Conservation (phyloP, 2,113 vertebrate genomes). For the Cettia cetti region DNA sequence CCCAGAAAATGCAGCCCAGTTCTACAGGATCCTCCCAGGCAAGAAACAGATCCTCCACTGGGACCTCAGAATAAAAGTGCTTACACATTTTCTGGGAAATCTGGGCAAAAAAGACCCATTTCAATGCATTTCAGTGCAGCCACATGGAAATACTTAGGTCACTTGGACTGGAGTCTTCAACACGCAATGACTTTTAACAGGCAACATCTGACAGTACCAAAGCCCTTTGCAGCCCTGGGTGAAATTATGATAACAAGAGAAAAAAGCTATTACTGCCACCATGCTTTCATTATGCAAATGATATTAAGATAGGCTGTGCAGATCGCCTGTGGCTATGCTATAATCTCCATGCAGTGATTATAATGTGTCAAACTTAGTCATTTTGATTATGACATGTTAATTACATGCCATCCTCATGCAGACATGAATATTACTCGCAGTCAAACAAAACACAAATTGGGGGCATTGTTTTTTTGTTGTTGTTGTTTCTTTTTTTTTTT, state of each 20-base stretch:
- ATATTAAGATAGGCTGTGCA: slow-evolving; percentile 97
- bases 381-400: slow-evolving; percentile 99
- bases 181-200: slow-evolving; percentile 68
- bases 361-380: slow-evolving; percentile 97
- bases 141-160: slow-evolving; percentile 43
- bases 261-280: slow-evolving; percentile 99
- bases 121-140: background rate
- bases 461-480: slow-evolving; percentile 59
- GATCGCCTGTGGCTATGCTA: slow-evolving; percentile 90
- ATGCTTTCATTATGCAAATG: slow-evolving; percentile 99
- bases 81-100: background rate
- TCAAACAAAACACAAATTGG: slow-evolving; percentile 83
- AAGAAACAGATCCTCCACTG: fast-evolving
- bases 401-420: slow-evolving; percentile 96
- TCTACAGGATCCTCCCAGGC: background rate
- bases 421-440: slow-evolving; percentile 89
- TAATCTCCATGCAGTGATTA: slow-evolving; percentile 99
- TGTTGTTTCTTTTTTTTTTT: slow-evolving; percentile 3
- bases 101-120: fast-evolving
- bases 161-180: slow-evolving; percentile 58
- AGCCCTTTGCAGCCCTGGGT: slow-evolving; percentile 94
- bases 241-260: slow-evolving; percentile 99
- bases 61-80: background rate
- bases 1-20: background rate
- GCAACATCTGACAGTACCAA: slow-evolving; percentile 85